These are phyloP conservation scores for Deilephila porcellus DNA, from an alignment of 2,888 invertebrate genomes.

Conservation along the genomic window DNA sequence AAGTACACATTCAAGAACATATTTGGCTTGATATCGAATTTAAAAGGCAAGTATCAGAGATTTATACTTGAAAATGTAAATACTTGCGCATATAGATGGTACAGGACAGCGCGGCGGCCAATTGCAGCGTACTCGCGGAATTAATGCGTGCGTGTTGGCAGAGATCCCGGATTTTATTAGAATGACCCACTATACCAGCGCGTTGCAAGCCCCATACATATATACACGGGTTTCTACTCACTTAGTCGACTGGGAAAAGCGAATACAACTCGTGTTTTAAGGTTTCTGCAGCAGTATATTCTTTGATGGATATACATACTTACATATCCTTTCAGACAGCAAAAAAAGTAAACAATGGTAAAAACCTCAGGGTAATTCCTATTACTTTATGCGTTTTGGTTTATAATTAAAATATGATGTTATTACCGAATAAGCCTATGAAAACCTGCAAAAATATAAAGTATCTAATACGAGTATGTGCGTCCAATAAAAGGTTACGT, in stretches of 20 bases:
- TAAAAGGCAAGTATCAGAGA: background rate
- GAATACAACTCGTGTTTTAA: too few species aligned
- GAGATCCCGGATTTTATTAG: background rate
- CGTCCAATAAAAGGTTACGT: background rate
- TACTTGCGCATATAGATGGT: background rate
- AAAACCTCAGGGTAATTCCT: too few species aligned
- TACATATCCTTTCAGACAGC: too few species aligned
- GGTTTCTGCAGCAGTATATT: too few species aligned
- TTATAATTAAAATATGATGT: too few species aligned
- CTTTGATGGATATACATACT: too few species aligned
- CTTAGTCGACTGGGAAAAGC: too few species aligned
- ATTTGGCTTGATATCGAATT: background rate
- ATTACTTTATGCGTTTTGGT: too few species aligned
- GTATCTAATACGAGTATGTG: background rate
- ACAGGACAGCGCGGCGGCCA: background rate
- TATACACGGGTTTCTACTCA: background rate
- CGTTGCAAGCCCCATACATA: background rate
- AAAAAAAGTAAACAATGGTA: too few species aligned
- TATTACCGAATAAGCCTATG: too few species aligned
- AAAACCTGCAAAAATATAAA: too few species aligned
- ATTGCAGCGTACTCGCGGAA: too few species aligned
- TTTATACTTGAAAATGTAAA: background rate
- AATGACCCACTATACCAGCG: background rate
- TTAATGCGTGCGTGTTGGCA: conserved; percentile 8
- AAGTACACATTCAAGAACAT: background rate